Conservation (phyloP, 2,888 invertebrate species). For the Drosophila paramelanica region DNA sequence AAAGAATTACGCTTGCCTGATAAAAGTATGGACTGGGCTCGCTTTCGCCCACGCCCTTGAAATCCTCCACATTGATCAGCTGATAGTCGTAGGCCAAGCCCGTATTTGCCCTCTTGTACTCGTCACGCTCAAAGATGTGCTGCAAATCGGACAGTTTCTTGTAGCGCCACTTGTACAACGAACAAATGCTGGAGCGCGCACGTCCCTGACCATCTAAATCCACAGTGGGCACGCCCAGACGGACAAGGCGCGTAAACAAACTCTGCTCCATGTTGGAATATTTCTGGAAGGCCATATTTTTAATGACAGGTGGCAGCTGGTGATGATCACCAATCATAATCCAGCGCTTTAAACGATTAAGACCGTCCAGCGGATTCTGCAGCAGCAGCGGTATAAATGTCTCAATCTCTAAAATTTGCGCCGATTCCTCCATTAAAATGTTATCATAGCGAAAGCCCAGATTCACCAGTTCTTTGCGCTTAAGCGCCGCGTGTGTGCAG, state of each 20-base stretch:
- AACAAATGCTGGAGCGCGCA: slow-evolving; percentile 95
- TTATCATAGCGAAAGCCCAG: slow-evolving; percentile 99
- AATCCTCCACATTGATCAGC: slow-evolving; percentile 97
- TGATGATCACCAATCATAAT: slow-evolving; percentile 99
- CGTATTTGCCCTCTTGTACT: slow-evolving; percentile 96
- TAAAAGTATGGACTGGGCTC: slow-evolving; percentile 99
- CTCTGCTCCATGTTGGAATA: slow-evolving; percentile 99
- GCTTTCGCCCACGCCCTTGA: slow-evolving; percentile 97
- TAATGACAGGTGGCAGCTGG: slow-evolving; percentile 99
- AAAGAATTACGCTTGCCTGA: slow-evolving; percentile 87
- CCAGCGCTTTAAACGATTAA: slow-evolving; percentile 98
- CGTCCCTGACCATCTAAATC: slow-evolving; percentile 99
- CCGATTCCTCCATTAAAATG: slow-evolving; percentile 99
- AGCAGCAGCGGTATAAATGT: slow-evolving; percentile 99
- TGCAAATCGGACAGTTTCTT: slow-evolving; percentile 96
- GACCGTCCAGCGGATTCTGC: slow-evolving; percentile 99
- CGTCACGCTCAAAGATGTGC: slow-evolving; percentile 93
- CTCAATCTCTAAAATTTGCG: slow-evolving; percentile 99
- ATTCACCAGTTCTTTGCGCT: slow-evolving; percentile 97
- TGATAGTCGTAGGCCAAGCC: slow-evolving; percentile 98
- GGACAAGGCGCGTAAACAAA: slow-evolving; percentile 97
- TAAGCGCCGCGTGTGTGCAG: slow-evolving; percentile 99
- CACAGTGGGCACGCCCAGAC: slow-evolving; percentile 98
- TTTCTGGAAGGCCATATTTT: slow-evolving; percentile 99
- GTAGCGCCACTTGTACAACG: slow-evolving; percentile 98